phyloP scores from a whole-genome alignment of 2,888 invertebrate genomes.

The Pristionchus japonicus region DNA sequence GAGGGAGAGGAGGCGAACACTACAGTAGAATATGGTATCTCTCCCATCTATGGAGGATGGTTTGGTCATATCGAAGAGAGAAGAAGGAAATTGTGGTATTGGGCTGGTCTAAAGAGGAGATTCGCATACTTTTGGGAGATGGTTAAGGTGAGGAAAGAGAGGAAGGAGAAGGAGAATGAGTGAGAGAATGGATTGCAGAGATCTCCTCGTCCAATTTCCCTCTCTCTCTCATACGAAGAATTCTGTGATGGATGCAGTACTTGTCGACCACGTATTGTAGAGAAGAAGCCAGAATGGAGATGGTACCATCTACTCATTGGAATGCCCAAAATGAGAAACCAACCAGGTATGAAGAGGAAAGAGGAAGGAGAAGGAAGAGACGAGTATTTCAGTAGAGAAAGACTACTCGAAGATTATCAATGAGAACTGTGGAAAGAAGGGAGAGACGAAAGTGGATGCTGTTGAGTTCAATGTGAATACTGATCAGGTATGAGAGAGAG shows the following conservation, averaged over 20 bases:
- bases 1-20: neutral
- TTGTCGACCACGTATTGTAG: conserved; percentile 58
- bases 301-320: conserved; percentile 67
- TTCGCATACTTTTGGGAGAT: conserved; percentile 73
- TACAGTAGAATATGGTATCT: conserved; percentile 53
- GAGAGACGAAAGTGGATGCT: neutral
- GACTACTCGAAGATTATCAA: conserved; percentile 61
- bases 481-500: conserved; percentile 37
- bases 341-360: conserved; percentile 43
- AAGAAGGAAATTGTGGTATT: conserved; percentile 71
- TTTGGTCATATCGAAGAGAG: conserved; percentile 69
- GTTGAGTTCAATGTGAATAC: conserved; percentile 38
- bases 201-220: conserved; percentile 25
- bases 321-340: conserved; percentile 54
- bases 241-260: conserved; percentile 68
- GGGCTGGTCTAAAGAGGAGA: conserved; percentile 59
- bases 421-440: conserved; percentile 57
- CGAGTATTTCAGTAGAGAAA: neutral
- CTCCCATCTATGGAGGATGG: conserved; percentile 69
- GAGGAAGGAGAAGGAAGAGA: neutral
- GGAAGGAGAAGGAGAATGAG: neutral
- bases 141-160: conserved; percentile 59
- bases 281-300: conserved; percentile 56
- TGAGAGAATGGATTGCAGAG: neutral
- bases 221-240: conserved; percentile 60